phyloP scores from a whole-genome alignment of 1,140 invertebrate genomes.

The Monomorium pharaonis region DNA sequence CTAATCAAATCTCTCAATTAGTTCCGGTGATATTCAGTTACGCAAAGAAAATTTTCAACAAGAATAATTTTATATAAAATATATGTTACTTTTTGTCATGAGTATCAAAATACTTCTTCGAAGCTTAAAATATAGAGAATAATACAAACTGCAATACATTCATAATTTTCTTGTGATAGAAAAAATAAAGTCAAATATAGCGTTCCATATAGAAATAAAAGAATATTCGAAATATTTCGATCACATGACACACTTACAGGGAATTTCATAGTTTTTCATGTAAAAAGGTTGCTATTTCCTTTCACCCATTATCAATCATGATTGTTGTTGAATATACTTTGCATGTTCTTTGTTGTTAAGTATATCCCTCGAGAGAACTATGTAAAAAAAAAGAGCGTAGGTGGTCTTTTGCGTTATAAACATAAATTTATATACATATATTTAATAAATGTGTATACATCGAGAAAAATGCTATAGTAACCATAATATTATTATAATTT shows the following conservation, averaged over 20 bases:
- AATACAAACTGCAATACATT: not conserved
- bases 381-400: not conserved
- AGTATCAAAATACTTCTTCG: not conserved
- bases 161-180: not conserved
- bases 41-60: not conserved
- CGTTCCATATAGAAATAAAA: not conserved
- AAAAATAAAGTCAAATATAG: not conserved
- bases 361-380: not conserved
- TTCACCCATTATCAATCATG: not conserved
- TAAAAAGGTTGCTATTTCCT: constrained; percentile 1
- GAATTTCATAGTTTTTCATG: constrained; percentile 5
- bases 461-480: too few relatives aligned
- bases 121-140: not conserved
- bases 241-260: not conserved
- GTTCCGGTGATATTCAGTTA: too few relatives aligned
- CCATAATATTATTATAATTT: too few relatives aligned
- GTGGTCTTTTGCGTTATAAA: not conserved
- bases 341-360: constrained; percentile 23
- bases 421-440: too few relatives aligned
- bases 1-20: too few relatives aligned
- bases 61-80: not conserved
- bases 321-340: constrained; percentile 14
- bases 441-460: too few relatives aligned
- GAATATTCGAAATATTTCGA: not conserved
- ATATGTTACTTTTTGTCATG: too few relatives aligned